Evolutionary conservation across 2,888 invertebrate species (phyloP).

Genomic region (Pristionchus maxplancki): DNA sequence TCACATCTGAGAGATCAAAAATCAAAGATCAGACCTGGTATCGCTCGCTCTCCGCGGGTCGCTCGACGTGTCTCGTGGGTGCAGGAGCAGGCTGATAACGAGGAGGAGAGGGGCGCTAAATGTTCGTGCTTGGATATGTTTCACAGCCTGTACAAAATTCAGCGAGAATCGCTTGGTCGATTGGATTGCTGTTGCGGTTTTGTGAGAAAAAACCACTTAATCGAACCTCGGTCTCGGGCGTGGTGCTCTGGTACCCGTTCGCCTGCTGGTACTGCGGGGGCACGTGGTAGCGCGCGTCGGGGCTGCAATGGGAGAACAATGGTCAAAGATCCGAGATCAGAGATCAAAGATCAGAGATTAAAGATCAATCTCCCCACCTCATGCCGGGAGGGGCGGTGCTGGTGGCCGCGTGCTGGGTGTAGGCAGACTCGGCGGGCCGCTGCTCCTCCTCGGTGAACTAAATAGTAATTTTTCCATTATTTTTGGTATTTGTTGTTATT

Average conservation of each 20-base stretch:
- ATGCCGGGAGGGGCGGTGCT: constrained; percentile 37
- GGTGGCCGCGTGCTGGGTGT: not conserved
- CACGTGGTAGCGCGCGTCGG: not conserved
- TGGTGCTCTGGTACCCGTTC: constrained; percentile 30
- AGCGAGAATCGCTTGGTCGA: no score
- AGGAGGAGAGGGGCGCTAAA: constrained; percentile 19
- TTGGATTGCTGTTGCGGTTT: not conserved
- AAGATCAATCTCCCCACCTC: constrained; percentile 31
- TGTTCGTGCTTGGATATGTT: not conserved
- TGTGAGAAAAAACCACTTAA: not conserved
- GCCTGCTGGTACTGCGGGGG: constrained; percentile 15
- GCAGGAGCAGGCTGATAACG: not conserved
- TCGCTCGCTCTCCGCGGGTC: not conserved
- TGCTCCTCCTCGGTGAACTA: constrained; percentile 29
- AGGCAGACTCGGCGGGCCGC: not conserved
- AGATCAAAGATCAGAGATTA: not conserved
- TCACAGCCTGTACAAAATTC: not conserved
- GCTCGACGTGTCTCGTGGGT: not conserved
- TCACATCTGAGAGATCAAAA: constrained; percentile 2
- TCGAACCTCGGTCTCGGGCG: constrained; percentile 23
- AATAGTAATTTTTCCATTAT: no score
- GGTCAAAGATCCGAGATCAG: not conserved
- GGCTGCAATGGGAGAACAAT: not conserved
- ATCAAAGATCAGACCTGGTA: constrained; percentile 1
- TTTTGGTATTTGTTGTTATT: no score